Base-by-base conservation (phyloP, 2,113 vertebrate genomes). In the Trichechus manatus region DNA sequence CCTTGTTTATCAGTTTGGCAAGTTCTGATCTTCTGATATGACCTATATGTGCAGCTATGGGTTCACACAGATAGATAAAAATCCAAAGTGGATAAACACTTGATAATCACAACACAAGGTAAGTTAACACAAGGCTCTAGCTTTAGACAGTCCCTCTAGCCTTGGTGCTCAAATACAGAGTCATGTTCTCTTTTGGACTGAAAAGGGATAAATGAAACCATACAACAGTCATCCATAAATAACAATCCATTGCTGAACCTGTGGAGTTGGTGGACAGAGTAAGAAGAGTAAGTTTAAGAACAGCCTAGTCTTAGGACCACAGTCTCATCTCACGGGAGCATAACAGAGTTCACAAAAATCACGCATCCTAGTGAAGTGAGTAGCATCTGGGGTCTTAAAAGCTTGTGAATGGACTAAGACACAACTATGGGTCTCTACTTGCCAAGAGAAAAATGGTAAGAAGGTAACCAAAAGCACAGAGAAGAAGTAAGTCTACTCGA, bases 181-280 rank as follows among this genome's bases (percentile, higher is more conserved):
- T 42, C 63, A 33, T 9, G 14, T 29, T 84, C 81, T 61, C 20
- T 39, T n/a, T 31, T 61, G 25, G 86, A 97, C 63, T 36, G 22
- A 72, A 89, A 84, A 7, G 27, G 33, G 31, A 29, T n/a, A 64
- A 82, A 63, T 0, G 5, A 61, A 53, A 66, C 27, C 42, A 36
- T 0, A 6, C 9, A 44, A 64, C 5, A 31, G 44, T 6, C 0
- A 0, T 20, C 47, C 27, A 10, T 15, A 20, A 53, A 3, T 29
- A 23, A 88, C 6, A 78, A 84, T 33, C 17, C 0, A 0, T 29
- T 39, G 74, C 36, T 20, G 13, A 33, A n/a, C 6, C 20, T 47
- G 63, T 42, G 39, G 68, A 64, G 10, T 1, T 22, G 33, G 63
- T 17, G 15, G 77, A n/a, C 6, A 6, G n/a, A 36, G 44, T 44